Percentiles rank a stretch among this genome's conserved stretches.
phyloP scores from a whole-genome alignment of 2,888 invertebrate genomes.

The Ormyrus labotus region DNA sequence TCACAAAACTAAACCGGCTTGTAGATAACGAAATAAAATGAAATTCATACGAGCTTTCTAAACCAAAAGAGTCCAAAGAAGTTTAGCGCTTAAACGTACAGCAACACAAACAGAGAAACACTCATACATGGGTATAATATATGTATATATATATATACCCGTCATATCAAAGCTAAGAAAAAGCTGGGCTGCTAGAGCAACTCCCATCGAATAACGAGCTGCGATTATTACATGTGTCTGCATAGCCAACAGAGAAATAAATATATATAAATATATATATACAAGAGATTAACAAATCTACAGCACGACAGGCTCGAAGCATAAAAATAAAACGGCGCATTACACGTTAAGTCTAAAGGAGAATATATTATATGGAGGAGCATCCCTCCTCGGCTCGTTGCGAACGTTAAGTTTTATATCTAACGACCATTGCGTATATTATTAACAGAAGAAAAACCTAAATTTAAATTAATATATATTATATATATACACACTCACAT shows the following conservation, averaged over 20 bases:
- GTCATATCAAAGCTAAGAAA: constrained; percentile 43
- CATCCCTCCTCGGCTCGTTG: constrained; percentile 42
- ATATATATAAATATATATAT: constrained; percentile 15
- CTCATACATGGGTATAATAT: background rate
- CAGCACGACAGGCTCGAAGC: constrained; percentile 52
- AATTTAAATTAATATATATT: constrained; percentile 3
- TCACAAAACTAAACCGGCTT: constrained; percentile 2
- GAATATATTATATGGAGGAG: constrained; percentile 32
- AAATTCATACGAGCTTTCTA: constrained; percentile 45
- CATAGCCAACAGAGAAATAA: constrained; percentile 3
- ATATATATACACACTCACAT: constrained; percentile 8
- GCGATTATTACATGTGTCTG: background rate
- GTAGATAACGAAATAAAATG: constrained; percentile 24
- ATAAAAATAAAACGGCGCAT: constrained; percentile 22
- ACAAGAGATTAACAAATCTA: background rate
- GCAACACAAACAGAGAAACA: background rate
- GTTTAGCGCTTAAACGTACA: constrained; percentile 16
- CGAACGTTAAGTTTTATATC: constrained; percentile 55
- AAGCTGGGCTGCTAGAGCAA: background rate
- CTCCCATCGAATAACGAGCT: background rate
- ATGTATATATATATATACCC: constrained; percentile 3
- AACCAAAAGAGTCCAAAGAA: constrained; percentile 16
- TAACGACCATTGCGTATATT: constrained; percentile 47
- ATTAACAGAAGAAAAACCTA: constrained; percentile 20
- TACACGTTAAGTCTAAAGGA: constrained; percentile 34